Base-by-base conservation (phyloP, 2,113 vertebrate species). In the Chionomys nivalis region DNA sequence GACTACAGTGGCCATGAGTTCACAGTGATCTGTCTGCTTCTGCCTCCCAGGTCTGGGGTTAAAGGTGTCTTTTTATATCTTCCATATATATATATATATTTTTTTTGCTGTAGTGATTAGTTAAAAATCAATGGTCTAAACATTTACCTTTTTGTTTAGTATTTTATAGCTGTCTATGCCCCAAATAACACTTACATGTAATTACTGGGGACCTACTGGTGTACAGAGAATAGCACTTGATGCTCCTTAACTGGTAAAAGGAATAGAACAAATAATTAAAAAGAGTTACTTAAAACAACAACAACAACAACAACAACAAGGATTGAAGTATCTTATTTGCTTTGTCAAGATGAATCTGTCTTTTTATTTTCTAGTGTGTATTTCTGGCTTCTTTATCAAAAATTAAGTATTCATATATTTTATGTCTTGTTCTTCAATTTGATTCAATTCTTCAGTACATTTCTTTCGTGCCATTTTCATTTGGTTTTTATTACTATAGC, bases 291-390 rank as follows among this genome's bases (percentile, higher is more conserved):
- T 79, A 7, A 58, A 70, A 68, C 17, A 65, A 78, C 77, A 87
- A 81, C 49, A 17, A 19, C 47, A 49, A 12, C 11, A 49, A 12
- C n/a, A 81, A 93, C 2, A 13, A 24, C 0, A 49, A 93, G 63
- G 39, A 78, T 93, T 73, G 83, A 88, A 86, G 65, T 87, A 72
- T 90, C 91, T 85, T 31, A 85, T 92, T 90, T 96, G 5, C 92
- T 87, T 95, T 82, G 6, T 19, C 47, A 28, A 82, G 16, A n/a
- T 92, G 52, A 82, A 85, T 63, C 23, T 58, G 55, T 55, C 55
- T 55, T 58, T 70, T 70, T 12, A n/a, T n/a, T 19, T n/a, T 19
- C 68, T 1, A 70, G 33, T 70, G 13, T 70, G 33, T 70, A 36
- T 70, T 70, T 70, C 68, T 70, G 68, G 33, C 36, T 70, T n/a